Percentiles rank a stretch among this genome's conserved stretches.
Conservation (phyloP, 2,888 invertebrate genomes). For the Vanessa cardui region DNA sequence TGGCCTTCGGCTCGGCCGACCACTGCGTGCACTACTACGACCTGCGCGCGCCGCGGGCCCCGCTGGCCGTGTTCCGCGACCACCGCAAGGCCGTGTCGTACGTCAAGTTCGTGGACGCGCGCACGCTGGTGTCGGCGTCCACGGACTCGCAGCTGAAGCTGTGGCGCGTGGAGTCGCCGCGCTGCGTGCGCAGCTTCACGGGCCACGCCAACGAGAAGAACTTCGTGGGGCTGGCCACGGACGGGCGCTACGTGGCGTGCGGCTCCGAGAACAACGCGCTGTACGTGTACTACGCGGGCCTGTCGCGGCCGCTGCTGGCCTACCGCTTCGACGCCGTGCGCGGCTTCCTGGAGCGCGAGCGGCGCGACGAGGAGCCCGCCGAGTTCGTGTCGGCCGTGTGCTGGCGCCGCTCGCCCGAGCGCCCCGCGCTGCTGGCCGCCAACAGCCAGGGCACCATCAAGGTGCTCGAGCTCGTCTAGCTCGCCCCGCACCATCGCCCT, state of each 20-base stretch:
- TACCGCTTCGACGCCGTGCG: slow-evolving; percentile 93
- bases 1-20: slow-evolving; percentile 98
- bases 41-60: slow-evolving; percentile 90
- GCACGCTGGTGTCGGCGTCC: slow-evolving; percentile 95
- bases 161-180: slow-evolving; percentile 92
- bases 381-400: slow-evolving; percentile 98
- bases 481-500: too few relatives aligned
- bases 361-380: slow-evolving; percentile 92
- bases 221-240: slow-evolving; percentile 96
- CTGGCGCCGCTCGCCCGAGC: slow-evolving; percentile 90
- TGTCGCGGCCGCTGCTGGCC: slow-evolving; percentile 92
- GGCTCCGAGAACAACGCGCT: slow-evolving; percentile 97
- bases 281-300: slow-evolving; percentile 95
- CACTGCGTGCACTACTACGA: slow-evolving; percentile 98
- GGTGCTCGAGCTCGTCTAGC: slow-evolving; percentile 87
- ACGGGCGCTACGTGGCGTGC: slow-evolving; percentile 95
- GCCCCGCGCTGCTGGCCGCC: slow-evolving; percentile 93
- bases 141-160: slow-evolving; percentile 95
- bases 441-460: slow-evolving; percentile 97
- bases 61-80: slow-evolving; percentile 92
- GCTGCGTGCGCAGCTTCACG: slow-evolving; percentile 92
- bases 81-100: slow-evolving; percentile 97
- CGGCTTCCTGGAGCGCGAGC: slow-evolving; percentile 90
- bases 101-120: slow-evolving; percentile 93
- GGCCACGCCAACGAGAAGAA: slow-evolving; percentile 98